Conservation (phyloP, 1,140 invertebrate species). For the Bombus affinis region DNA sequence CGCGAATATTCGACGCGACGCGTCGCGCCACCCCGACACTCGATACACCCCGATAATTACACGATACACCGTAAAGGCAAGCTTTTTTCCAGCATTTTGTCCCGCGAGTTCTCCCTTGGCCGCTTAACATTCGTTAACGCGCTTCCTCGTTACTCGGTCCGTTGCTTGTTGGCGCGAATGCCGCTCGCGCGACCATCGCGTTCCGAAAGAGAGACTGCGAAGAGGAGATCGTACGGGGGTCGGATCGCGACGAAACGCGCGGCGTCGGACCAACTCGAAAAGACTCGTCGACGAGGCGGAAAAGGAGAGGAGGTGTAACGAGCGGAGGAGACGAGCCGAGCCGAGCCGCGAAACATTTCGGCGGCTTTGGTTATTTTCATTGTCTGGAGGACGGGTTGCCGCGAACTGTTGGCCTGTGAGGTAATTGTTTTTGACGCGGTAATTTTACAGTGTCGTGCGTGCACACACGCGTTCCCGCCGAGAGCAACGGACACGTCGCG, state of each 20-base stretch:
- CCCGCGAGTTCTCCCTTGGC: background rate
- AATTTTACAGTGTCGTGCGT: conserved; percentile 83
- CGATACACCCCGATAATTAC: conserved; percentile 62
- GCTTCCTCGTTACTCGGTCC: background rate
- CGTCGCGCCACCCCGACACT: conserved; percentile 21
- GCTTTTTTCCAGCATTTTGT: conserved; percentile 40
- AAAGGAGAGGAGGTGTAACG: background rate
- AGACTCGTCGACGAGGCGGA: background rate
- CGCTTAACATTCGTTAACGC: conserved; percentile 31
- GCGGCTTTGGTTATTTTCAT: conserved; percentile 54
- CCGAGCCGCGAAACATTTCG: conserved; percentile 15
- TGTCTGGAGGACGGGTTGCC: conserved; percentile 55
- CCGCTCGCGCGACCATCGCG: too few relatives aligned
- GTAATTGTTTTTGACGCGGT: conserved; percentile 82
- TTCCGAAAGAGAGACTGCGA: accelerated
- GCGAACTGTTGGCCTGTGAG: conserved; percentile 77
- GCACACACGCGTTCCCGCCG: conserved; percentile 63
- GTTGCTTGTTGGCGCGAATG: accelerated
- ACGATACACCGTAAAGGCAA: conserved; percentile 34
- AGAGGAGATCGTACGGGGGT: too few relatives aligned
- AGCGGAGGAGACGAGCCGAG: background rate
- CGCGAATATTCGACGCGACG: conserved; percentile 56
- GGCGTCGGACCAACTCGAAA: too few relatives aligned
- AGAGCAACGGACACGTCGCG: conserved; percentile 36
- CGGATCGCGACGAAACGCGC: too few relatives aligned